phyloP scores from a whole-genome alignment of 2,888 invertebrate genomes.

The Cyrtodaria siliqua region DNA sequence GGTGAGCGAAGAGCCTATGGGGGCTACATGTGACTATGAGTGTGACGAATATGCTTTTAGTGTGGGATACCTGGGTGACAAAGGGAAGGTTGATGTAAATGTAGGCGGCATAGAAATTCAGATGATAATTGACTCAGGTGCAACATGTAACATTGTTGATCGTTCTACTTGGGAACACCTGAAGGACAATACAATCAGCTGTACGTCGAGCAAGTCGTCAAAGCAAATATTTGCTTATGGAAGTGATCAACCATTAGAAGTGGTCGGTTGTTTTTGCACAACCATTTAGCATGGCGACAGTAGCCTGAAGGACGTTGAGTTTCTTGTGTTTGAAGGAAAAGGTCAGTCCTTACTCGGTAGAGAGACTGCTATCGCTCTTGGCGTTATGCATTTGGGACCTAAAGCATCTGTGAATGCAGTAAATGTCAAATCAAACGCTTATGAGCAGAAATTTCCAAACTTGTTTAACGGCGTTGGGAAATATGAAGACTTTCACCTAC shows the following conservation, averaged over 20 bases:
- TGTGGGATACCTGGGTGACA: background rate
- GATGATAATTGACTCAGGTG: background rate
- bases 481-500: background rate
- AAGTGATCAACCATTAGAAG: background rate
- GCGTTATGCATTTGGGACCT: too few relatives aligned
- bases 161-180: background rate
- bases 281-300: background rate
- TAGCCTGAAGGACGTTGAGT: background rate
- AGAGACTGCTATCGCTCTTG: conserved; percentile 16
- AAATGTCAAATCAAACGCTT: background rate
- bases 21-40: too few relatives aligned
- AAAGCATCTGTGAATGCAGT: too few relatives aligned
- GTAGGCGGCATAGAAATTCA: background rate
- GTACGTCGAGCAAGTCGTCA: background rate
- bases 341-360: too few relatives aligned
- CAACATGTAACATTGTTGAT: background rate
- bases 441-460: background rate
- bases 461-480: conserved; percentile 9
- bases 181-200: background rate
- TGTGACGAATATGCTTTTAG: conserved; percentile 5
- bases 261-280: background rate
- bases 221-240: conserved; percentile 5
- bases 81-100: background rate
- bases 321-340: conserved; percentile 1
- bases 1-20: too few relatives aligned